Conservation (phyloP, 2,888 invertebrate species). For the Hydraecia micacea region DNA sequence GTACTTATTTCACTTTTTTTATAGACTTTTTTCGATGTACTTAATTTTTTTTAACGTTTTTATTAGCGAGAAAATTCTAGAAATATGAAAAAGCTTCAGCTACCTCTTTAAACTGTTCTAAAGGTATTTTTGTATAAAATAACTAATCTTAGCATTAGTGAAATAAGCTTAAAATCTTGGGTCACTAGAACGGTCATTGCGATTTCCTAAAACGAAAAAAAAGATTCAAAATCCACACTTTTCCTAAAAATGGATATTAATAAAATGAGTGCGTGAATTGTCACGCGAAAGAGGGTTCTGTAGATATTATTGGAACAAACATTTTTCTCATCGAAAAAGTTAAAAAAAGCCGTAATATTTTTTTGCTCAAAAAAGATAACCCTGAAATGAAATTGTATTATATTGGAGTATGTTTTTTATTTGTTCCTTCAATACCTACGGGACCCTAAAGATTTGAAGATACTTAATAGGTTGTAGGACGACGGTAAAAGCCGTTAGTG, state of each 20-base stretch:
- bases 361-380: constrained; percentile 53
- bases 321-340: constrained; percentile 6
- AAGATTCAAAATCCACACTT: constrained; percentile 77
- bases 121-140: constrained; percentile 86
- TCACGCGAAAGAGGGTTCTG: constrained; percentile 39
- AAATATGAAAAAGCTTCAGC: constrained; percentile 81
- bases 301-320: constrained; percentile 48
- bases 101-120: constrained; percentile 86
- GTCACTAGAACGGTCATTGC: constrained; percentile 75
- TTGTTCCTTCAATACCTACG: constrained; percentile 52
- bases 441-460: constrained; percentile 71
- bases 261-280: constrained; percentile 52
- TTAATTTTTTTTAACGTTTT: constrained; percentile 78
- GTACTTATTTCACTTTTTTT: constrained; percentile 68
- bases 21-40: constrained; percentile 77
- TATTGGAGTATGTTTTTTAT: constrained; percentile 45
- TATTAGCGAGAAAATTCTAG: constrained; percentile 74
- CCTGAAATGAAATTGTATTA: constrained; percentile 52
- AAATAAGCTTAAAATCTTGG: constrained; percentile 69
- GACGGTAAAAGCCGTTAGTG: constrained; percentile 70
- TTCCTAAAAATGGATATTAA: constrained; percentile 74
- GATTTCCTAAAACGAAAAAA: constrained; percentile 76
- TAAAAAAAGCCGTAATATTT: constrained; percentile 12
- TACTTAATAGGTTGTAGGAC: constrained; percentile 80
- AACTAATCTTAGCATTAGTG: constrained; percentile 80